Conservation (phyloP, 2,113 vertebrate genomes). For the Hyperopisus bebe region DNA sequence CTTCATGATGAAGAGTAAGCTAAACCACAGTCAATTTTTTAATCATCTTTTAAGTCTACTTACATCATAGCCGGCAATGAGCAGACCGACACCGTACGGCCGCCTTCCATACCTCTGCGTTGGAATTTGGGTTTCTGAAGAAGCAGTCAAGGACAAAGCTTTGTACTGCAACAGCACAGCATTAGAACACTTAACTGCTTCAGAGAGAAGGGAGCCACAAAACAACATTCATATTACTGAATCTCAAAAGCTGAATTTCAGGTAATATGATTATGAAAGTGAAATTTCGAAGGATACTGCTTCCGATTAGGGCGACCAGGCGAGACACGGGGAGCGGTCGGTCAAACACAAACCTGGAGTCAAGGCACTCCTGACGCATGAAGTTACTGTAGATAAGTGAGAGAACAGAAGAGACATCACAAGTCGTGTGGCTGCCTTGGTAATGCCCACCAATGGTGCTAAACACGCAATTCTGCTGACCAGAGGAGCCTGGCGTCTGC, state of each 20-base stretch:
- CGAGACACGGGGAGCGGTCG: slow-evolving; percentile 89
- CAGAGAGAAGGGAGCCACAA: background rate
- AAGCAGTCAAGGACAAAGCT: slow-evolving; percentile 33
- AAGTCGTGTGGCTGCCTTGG: background rate
- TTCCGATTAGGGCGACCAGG: slow-evolving; percentile 89
- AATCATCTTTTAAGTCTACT: slow-evolving; percentile 40
- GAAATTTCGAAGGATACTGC: slow-evolving; percentile 82
- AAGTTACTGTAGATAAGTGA: slow-evolving; percentile 72
- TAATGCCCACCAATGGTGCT: background rate
- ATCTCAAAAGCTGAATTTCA: background rate
- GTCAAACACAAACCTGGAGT: slow-evolving; percentile 96
- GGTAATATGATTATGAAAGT: background rate
- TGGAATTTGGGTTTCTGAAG: slow-evolving; percentile 90
- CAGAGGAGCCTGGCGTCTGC: slow-evolving; percentile 92
- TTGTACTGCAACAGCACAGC: background rate
- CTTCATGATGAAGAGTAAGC: background rate
- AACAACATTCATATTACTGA: background rate
- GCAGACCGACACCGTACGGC: slow-evolving; percentile 91
- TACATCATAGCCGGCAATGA: slow-evolving; percentile 94
- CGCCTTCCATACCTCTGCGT: slow-evolving; percentile 92
- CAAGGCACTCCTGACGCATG: slow-evolving; percentile 98
- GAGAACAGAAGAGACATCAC: background rate
- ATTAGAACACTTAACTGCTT: background rate
- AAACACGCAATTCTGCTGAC: slow-evolving; percentile 54
- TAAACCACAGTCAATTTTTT: background rate